Evolutionary conservation across 1,140 invertebrate genomes (phyloP), one percentile per base, ranked within the genome.

Genomic region (Pararge aegeria): DNA sequence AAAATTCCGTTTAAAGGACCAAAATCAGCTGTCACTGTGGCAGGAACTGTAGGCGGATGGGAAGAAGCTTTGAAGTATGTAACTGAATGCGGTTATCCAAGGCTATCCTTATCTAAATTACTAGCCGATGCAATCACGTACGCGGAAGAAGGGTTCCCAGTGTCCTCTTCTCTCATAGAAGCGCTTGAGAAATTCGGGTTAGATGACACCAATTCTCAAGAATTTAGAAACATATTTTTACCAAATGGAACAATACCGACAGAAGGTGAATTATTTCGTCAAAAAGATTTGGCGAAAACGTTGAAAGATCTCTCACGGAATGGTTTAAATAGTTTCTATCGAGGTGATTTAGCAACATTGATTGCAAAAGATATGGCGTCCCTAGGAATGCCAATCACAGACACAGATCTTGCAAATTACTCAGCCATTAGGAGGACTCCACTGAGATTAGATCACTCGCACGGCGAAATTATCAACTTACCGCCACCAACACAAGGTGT

Each of bases 401-500:
- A 75, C 71, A 67, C 70, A 66, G 86, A 89, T 77, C 67, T 89
- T 55, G 65, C 63, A 52, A 80, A 75, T 68, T 86, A 82, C 66
- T 57, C 65, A n/a, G 55, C 83, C 38, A 54, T 78, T 52, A 80
- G 80, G 66, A 75, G 76, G 49, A 57, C 50, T 59, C 83, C 84
- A 37, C 50, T 89, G 54, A 73, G 63, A 64, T 65, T 83, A 49
- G 7, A 56, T 5, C 83, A 83, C 53, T 69, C 68, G 19, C 53
- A 68, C 18, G 84, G 83, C 4, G 74, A 83, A 30, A 60, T 89
- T 30, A 78, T 72, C 50, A 89, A 89, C 55, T 56, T 75, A 55
- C 83, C 86, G 12, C 81, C 84, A 24, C 86, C 86, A 48, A 83
- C 86, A 29, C 83, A 87, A 63, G 86, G 86, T 18, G 30, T 82